Base-by-base conservation (phyloP, 2,113 vertebrate genomes). In the Thomomys bottae region DNA sequence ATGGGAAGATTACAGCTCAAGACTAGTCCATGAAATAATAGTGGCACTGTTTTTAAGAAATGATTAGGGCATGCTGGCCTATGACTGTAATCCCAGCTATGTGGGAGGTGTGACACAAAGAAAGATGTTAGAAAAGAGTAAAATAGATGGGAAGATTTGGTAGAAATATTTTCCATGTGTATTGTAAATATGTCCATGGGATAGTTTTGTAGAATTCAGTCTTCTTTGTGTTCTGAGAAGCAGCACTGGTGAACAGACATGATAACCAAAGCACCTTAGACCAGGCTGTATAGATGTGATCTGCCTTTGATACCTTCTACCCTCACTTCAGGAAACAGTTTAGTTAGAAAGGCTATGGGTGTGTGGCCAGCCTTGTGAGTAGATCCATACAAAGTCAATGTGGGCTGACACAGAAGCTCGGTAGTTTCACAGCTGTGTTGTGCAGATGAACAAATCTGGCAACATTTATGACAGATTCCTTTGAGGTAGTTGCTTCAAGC, bases 301-400 rank as follows among this genome's bases (percentile, higher is more conserved):
- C 23, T 88, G 12, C 1, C 34, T 73, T 73, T 64, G 36, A 79
- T 4, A 36, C 57, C 12, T 73, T 3, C 0, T 23, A 34, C 15
- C 2, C 7, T 2, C 7, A 30, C n/a, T 28, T 5, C 18, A 57
- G 1, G 1, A 34, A 63, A 71, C 3, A 24, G 5, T 1, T 45
- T 91, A 42, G 24, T 70, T 75, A 5, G 14, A 59, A 71, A 26
- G 4, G 17, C 23, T 78, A 38, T n/a, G 15, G 26, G 15, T 49
- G 11, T 87, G 49, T 42, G 54, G 59, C 6, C 32, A 89, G 6
- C 11, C 3, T 14, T 82, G 3, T 26, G 15, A 28, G 24, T 34
- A 71, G 42, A 91, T 71, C 38, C 80, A 1, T 40, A 42, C 24
- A 26, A 87, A 12, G 42, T 15, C 76, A 54, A 36, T 15, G 14